phyloP scores from a whole-genome alignment of 2,113 vertebrate genomes.

The Chunga burmeisteri region DNA sequence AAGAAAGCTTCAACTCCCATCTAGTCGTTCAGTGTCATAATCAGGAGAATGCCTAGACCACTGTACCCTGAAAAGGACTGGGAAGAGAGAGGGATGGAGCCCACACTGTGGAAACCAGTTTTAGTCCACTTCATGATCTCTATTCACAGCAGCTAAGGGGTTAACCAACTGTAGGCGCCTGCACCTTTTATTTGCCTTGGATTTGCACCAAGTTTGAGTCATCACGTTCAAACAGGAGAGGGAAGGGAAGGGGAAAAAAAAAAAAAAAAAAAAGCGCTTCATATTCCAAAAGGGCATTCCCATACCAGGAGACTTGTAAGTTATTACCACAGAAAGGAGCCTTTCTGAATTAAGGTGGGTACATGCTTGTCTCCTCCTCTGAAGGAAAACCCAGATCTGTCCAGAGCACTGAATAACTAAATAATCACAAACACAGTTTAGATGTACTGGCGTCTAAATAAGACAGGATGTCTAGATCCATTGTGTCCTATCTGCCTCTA shows the following conservation, averaged over 20 bases:
- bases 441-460: neutral
- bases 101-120: neutral
- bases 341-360: neutral
- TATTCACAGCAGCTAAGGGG: neutral
- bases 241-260: neutral
- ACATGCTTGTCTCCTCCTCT: neutral
- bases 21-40: neutral
- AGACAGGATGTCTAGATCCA: neutral
- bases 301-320: neutral
- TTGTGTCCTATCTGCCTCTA: neutral
- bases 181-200: slow-evolving; percentile 52
- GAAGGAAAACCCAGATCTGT: neutral
- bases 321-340: neutral
- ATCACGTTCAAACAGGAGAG: neutral
- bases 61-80: fast-evolving
- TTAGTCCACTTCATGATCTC: neutral
- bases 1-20: neutral
- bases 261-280: neutral
- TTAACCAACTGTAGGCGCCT: neutral
- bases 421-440: neutral
- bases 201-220: slow-evolving; percentile 45
- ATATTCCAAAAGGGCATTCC: neutral
- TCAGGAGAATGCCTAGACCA: neutral
- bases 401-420: neutral
- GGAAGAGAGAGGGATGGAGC: neutral